Percentiles rank a stretch among this genome's conserved stretches.
phyloP scores from a whole-genome alignment of 2,113 vertebrate species.

The Nesospiza acunhae region DNA sequence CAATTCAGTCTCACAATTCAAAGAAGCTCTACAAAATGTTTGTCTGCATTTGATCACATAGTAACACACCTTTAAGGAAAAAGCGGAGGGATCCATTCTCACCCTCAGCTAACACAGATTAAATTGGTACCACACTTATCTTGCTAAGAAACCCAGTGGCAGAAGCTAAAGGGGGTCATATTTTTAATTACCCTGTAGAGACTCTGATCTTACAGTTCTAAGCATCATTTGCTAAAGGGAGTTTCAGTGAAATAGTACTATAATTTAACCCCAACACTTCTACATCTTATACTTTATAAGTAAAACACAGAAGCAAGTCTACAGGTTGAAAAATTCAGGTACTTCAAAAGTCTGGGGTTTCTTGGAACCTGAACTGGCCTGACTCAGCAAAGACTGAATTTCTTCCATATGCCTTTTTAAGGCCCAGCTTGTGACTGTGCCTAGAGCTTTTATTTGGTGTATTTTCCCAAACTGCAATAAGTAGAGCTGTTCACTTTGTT shows the following conservation, averaged over 20 bases:
- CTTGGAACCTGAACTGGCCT: not conserved
- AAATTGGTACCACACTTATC: not conserved
- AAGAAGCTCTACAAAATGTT: not conserved
- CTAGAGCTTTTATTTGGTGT: slow-evolving; percentile 5
- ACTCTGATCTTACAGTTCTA: not conserved
- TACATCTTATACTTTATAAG: not conserved
- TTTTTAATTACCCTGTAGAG: not conserved
- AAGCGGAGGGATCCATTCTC: not conserved
- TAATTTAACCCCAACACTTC: not conserved
- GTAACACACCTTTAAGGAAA: not conserved
- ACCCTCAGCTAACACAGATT: not conserved
- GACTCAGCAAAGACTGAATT: not conserved
- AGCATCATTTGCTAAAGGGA: not conserved
- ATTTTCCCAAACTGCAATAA: slow-evolving; percentile 25
- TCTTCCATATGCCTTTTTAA: slow-evolving; percentile 10
- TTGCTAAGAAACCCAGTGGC: not conserved
- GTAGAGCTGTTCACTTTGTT: slow-evolving; percentile 30
- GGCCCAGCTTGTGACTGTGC: not conserved
- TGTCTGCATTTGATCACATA: not conserved
- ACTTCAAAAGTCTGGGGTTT: not conserved
- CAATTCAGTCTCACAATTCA: not conserved
- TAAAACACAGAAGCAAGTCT: not conserved
- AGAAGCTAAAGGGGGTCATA: not conserved
- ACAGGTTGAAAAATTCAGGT: not conserved
- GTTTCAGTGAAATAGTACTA: not conserved